A percentile compares a stretch with the other conserved stretches of the same genome.
These are phyloP conservation scores for Dendrolimus punctatus DNA, from an alignment of 1,140 invertebrate genomes.

Conservation along the genomic window DNA sequence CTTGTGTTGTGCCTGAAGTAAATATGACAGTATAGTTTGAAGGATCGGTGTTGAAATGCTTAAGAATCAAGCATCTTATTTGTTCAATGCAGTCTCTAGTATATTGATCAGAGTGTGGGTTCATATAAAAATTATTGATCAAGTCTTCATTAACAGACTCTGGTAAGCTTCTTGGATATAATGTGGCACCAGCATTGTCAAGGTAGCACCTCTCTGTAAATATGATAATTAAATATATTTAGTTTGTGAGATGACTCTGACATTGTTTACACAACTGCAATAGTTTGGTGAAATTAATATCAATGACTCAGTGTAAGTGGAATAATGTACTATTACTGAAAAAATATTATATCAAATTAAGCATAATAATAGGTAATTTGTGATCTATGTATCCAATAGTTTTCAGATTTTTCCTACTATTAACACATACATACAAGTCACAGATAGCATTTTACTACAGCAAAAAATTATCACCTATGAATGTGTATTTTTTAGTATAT, in stretches of 20 bases:
- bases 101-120: conserved; percentile 89
- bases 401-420: no score
- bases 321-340: no score
- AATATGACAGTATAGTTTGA: conserved; percentile 92
- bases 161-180: conserved; percentile 87
- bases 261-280: neutral
- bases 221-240: conserved; percentile 11
- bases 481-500: no score
- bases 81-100: conserved; percentile 87
- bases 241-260: conserved; percentile 5
- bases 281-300: no score
- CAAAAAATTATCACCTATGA: no score
- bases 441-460: no score
- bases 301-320: no score
- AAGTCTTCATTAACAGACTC: conserved; percentile 78
- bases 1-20: conserved; percentile 89
- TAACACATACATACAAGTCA: no score
- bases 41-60: conserved; percentile 86
- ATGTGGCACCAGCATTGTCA: conserved; percentile 91
- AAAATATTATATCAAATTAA: no score
- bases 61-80: conserved; percentile 84
- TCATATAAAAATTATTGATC: conserved; percentile 82
- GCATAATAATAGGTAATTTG: no score
- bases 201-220: conserved; percentile 83
- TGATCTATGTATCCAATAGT: no score